A percentile compares a stretch with the other conserved stretches of the same genome.
Evolutionary conservation across 2,113 vertebrate species (phyloP).

Genomic region (Sterrhoptilus dennistouni): DNA sequence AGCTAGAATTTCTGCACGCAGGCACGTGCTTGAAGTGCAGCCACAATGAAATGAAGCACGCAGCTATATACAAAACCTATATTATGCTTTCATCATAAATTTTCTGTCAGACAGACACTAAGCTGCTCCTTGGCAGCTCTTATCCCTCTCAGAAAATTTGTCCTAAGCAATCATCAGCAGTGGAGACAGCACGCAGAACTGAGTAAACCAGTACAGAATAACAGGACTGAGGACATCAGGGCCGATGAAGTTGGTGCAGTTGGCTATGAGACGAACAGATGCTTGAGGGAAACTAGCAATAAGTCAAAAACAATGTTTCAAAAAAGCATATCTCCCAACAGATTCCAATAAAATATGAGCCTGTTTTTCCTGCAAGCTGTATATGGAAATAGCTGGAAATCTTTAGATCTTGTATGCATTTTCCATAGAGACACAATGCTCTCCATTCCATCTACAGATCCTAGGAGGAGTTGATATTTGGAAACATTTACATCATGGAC

Average conservation of each 20-base stretch:
- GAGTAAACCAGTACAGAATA: neutral
- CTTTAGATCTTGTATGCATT: neutral
- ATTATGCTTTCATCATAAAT: neutral
- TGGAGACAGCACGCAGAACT: neutral
- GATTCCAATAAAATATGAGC: neutral
- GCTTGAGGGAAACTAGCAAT: neutral
- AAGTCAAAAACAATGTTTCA: neutral
- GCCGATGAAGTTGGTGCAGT: neutral
- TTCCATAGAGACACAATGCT: neutral
- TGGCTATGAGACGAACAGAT: neutral
- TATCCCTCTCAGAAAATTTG: slow-evolving; percentile 2
- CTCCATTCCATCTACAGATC: neutral
- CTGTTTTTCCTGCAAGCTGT: neutral
- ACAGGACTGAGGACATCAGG: neutral
- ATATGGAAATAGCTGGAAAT: neutral
- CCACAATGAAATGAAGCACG: neutral
- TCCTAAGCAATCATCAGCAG: neutral
- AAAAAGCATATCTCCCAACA: neutral
- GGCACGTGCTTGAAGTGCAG: neutral
- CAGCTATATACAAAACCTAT: neutral
- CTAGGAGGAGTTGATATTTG: neutral
- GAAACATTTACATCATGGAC: neutral
- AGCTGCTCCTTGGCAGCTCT: neutral
- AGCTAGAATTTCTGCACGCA: neutral
- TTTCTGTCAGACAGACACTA: neutral